phyloP scores from a whole-genome alignment of 1,140 invertebrate genomes.

The Ostrea denselamellosa region DNA sequence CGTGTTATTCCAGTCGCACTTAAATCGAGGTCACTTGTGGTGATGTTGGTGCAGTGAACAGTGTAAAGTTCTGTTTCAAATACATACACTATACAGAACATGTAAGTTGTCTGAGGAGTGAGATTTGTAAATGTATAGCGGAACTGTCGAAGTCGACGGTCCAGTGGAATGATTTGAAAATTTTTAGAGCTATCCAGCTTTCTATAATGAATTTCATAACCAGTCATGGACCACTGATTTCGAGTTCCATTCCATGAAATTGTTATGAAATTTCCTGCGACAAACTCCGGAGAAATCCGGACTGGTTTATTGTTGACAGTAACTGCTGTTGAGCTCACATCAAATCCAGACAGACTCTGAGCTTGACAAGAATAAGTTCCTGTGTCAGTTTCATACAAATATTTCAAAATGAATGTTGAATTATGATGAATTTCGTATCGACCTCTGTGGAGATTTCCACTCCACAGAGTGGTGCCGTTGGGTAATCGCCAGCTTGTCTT shows the following conservation, averaged over 20 bases:
- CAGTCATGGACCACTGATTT: conserved; percentile 72
- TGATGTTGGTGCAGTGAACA: conserved; percentile 77
- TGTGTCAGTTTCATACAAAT: conserved; percentile 65
- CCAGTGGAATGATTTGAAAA: conserved; percentile 67
- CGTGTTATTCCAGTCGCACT: conserved; percentile 71
- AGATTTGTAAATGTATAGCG: conserved; percentile 79
- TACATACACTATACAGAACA: conserved; percentile 79
- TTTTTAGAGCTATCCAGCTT: conserved; percentile 46
- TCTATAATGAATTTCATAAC: conserved; percentile 78
- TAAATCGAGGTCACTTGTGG: conserved; percentile 64
- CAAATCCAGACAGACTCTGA: conserved; percentile 66
- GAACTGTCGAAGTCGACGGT: conserved; percentile 60
- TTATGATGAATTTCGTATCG: conserved; percentile 70
- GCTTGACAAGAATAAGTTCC: conserved; percentile 75
- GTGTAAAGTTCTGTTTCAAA: conserved; percentile 70
- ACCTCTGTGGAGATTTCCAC: conserved; percentile 67
- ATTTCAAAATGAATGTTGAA: conserved; percentile 73
- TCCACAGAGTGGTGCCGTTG: conserved; percentile 69
- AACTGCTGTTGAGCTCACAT: conserved; percentile 72
- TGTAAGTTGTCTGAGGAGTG: conserved; percentile 77
- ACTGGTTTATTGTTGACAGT: conserved; percentile 76
- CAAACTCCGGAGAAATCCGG: conserved; percentile 72
- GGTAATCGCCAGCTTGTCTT: conserved; percentile 79
- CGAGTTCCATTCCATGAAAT: conserved; percentile 79
- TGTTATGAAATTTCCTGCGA: conserved; percentile 78